Evolutionary conservation across 2,888 invertebrate genomes (phyloP).

Genomic region (Hybos culiciformis): DNA sequence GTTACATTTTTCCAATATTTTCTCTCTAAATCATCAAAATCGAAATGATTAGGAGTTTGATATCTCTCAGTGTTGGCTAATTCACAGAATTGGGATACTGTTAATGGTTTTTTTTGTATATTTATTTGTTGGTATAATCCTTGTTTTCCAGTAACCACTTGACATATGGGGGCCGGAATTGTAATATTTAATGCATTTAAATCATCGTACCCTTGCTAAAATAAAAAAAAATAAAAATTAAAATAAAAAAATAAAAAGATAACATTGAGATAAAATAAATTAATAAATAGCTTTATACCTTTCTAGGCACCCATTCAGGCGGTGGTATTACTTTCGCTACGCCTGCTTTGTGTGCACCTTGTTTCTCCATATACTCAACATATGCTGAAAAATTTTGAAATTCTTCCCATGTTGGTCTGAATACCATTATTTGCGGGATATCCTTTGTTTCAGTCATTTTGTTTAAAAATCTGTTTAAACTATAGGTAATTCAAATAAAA

Average conservation of each 20-base stretch:
- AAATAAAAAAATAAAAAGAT: too few species aligned
- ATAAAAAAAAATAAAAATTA: too few species aligned
- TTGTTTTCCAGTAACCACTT: conserved; percentile 87
- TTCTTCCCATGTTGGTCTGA: conserved; percentile 93
- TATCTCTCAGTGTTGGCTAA: conserved; percentile 68
- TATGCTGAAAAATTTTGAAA: conserved; percentile 90
- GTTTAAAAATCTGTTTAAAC: too few species aligned
- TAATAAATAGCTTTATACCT: too few species aligned
- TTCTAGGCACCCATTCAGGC: conserved; percentile 84
- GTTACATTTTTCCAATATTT: conserved; percentile 99
- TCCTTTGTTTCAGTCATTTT: conserved; percentile 1
- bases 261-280: too few species aligned
- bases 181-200: conserved; percentile 65
- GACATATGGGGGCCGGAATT: conserved; percentile 91
- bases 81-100: conserved; percentile 75
- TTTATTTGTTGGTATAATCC: conserved; percentile 95
- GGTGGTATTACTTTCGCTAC: conserved; percentile 94
- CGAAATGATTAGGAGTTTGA: conserved; percentile 66
- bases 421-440: conserved; percentile 39
- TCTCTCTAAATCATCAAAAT: conserved; percentile 78
- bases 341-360: conserved; percentile 89
- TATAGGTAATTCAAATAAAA: too few species aligned
- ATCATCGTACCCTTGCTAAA: conserved; percentile 73
- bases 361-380: conserved; percentile 80
- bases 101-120: conserved; percentile 86